Percentiles rank a stretch among this genome's conserved stretches.
Conservation (phyloP, 2,888 invertebrate genomes). For the Mythimna ferrago region DNA sequence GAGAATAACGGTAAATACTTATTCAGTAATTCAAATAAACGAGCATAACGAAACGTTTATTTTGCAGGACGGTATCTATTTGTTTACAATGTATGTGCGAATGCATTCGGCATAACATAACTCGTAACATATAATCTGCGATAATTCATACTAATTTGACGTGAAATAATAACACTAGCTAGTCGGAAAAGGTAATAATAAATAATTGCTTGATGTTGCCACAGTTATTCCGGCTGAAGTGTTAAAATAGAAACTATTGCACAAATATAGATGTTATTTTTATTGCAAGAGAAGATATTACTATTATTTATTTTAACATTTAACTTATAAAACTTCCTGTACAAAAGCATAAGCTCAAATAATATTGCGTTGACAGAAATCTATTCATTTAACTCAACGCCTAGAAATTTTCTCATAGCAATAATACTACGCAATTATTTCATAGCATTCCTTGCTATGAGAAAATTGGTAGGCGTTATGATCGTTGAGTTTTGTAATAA, state of each 20-base stretch:
- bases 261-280: not conserved
- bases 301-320: no score
- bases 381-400: not conserved
- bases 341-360: no score
- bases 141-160: slow-evolving; percentile 23
- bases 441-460: slow-evolving; percentile 15
- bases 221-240: slow-evolving; percentile 4
- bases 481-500: not conserved
- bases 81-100: not conserved
- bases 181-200: slow-evolving; percentile 21
- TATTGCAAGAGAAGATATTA: not conserved
- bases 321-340: not conserved
- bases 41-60: not conserved
- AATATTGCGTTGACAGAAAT: not conserved
- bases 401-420: slow-evolving; percentile 22
- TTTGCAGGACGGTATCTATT: not conserved
- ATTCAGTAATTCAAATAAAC: not conserved
- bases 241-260: not conserved
- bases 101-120: slow-evolving; percentile 17
- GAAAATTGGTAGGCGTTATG: slow-evolving; percentile 35
- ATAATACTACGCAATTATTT: not conserved
- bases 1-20: no score
- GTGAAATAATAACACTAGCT: slow-evolving; percentile 6
- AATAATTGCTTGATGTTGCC: slow-evolving; percentile 15
- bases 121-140: not conserved